These are phyloP conservation scores for Pantherophis vulpinus DNA, from an alignment of 2,797 vertebrate genomes.

Conservation along the genomic window DNA sequence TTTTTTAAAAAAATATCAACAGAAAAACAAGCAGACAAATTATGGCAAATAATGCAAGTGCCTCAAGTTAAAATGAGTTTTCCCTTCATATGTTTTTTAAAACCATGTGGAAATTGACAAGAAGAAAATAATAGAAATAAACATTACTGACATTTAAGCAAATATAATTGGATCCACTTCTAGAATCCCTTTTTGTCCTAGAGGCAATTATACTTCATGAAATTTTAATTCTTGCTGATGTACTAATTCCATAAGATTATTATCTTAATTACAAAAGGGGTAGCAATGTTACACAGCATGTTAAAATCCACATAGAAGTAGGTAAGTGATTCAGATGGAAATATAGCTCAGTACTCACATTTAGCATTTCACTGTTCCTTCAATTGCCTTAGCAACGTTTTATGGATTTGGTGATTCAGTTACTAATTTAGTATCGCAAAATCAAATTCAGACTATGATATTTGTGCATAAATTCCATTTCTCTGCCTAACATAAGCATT, in stretches of 20 bases:
- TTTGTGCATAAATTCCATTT: not conserved
- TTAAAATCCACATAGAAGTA: conserved; percentile 13
- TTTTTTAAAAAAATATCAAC: not conserved
- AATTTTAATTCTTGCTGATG: conserved; percentile 44
- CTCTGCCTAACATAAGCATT: not conserved
- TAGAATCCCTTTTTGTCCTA: conserved; percentile 44
- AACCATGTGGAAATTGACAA: not conserved
- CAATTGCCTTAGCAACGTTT: not conserved
- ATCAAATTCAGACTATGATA: not conserved
- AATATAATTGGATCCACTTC: conserved; percentile 45
- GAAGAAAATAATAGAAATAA: conserved; percentile 24
- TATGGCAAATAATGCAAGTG: not conserved
- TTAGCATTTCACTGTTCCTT: not conserved
- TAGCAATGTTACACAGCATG: conserved; percentile 8
- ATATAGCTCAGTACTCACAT: not conserved
- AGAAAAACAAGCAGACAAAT: not conserved
- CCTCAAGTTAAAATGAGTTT: not conserved
- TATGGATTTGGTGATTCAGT: not conserved
- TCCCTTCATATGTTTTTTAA: not conserved
- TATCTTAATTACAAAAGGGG: conserved; percentile 25
- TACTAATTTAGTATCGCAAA: not conserved
- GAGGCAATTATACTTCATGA: conserved; percentile 62
- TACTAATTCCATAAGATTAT: conserved; percentile 31
- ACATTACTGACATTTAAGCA: conserved; percentile 25
- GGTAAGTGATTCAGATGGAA: not conserved